Conservation (phyloP, 1,140 invertebrate species). For the Wiebesia pumilae region DNA sequence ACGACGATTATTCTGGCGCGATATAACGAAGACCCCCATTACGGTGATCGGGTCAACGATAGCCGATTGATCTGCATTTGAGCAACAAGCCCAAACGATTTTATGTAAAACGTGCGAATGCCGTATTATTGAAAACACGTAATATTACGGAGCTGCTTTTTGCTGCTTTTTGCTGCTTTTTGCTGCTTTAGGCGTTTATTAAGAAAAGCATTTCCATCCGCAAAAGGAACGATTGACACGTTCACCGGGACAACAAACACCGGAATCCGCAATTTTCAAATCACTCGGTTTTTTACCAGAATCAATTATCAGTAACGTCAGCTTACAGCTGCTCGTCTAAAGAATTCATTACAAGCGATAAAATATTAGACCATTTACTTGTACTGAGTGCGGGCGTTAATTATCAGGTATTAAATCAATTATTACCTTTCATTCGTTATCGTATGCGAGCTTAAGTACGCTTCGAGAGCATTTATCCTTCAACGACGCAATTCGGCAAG, state of each 20-base stretch:
- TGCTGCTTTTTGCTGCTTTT: no score
- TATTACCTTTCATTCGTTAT: no score
- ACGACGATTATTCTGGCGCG: neutral
- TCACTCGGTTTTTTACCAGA: constrained; percentile 15
- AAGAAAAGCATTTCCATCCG: constrained; percentile 30
- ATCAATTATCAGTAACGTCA: no score
- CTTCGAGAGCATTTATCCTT: no score
- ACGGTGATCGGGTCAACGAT: neutral
- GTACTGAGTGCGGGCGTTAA: no score
- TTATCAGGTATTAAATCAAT: no score
- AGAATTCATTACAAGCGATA: neutral
- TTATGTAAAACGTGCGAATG: constrained; percentile 1
- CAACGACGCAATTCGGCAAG: no score
- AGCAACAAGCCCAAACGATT: neutral
- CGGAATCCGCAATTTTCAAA: constrained; percentile 17
- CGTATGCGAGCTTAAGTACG: no score
- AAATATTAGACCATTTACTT: neutral
- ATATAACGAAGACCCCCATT: neutral
- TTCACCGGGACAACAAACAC: neutral
- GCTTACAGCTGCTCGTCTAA: neutral
- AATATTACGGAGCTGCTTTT: constrained; percentile 32
- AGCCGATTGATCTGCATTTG: neutral
- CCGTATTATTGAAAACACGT: neutral
- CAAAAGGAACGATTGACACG: constrained; percentile 10
- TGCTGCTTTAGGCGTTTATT: constrained; percentile 18